Conservation (phyloP, 1,140 invertebrate genomes). For the Meloidogyne floridensis region DNA sequence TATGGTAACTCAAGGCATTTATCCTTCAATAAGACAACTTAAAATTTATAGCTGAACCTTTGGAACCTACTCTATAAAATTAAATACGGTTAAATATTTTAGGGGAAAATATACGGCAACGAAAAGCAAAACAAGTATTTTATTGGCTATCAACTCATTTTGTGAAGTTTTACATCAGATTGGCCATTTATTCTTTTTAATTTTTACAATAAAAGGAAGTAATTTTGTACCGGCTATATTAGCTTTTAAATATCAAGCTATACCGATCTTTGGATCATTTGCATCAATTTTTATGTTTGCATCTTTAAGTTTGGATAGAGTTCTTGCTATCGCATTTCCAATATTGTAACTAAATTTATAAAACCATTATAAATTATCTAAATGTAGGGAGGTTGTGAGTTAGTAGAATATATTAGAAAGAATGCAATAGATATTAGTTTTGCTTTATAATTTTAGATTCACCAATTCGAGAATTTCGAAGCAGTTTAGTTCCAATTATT, state of each 20-base stretch:
- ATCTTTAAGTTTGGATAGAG: background rate
- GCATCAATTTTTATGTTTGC: background rate
- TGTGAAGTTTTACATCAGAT: background rate
- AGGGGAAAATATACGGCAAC: background rate
- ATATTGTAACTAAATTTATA: background rate
- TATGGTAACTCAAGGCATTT: too few relatives aligned
- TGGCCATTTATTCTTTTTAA: background rate
- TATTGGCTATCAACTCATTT: background rate
- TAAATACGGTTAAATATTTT: background rate
- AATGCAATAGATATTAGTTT: too few relatives aligned
- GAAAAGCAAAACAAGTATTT: slow-evolving; percentile 2
- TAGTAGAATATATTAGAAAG: too few relatives aligned
- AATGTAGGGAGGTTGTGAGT: too few relatives aligned
- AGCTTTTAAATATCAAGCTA: background rate
- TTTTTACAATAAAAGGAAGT: slow-evolving; percentile 9
- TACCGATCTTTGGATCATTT: background rate
- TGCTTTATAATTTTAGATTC: too few relatives aligned
- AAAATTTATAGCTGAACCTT: too few relatives aligned
- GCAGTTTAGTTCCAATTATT: too few relatives aligned
- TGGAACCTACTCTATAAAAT: too few relatives aligned
- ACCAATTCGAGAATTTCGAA: too few relatives aligned
- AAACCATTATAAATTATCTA: too few relatives aligned
- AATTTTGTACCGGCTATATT: background rate
- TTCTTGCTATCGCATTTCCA: background rate
- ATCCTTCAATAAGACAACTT: too few relatives aligned